phyloP scores from a whole-genome alignment of 2,797 vertebrate species.

The Takifugu rubripes region DNA sequence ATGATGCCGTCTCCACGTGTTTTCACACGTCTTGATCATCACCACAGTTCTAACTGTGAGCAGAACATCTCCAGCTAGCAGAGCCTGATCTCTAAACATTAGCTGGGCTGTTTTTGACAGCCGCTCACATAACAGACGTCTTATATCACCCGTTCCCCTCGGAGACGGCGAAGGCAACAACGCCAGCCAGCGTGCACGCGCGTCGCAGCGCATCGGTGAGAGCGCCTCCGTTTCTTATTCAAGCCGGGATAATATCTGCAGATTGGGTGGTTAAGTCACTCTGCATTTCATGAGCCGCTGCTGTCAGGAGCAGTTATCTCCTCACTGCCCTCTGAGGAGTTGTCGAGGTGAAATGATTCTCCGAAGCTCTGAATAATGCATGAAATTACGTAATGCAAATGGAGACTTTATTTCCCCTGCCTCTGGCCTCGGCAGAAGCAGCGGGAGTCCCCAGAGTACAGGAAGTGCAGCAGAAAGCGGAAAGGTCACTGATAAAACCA shows the following conservation, averaged over 20 bases:
- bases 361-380: slow-evolving; percentile 73
- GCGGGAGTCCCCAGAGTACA: slow-evolving; percentile 53
- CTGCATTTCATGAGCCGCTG: slow-evolving; percentile 72
- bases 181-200: slow-evolving; percentile 34
- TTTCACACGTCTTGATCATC: slow-evolving; percentile 8
- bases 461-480: slow-evolving; percentile 42
- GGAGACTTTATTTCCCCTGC: slow-evolving; percentile 68
- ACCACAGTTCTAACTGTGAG: not conserved
- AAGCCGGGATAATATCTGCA: slow-evolving; percentile 61
- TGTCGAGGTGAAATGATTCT: slow-evolving; percentile 71
- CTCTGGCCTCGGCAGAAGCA: slow-evolving; percentile 45
- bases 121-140: slow-evolving; percentile 31
- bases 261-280: slow-evolving; percentile 70
- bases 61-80: slow-evolving; percentile 35
- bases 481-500: slow-evolving; percentile 71
- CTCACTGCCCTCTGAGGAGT: slow-evolving; percentile 63
- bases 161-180: slow-evolving; percentile 23
- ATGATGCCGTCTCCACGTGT: slow-evolving; percentile 32
- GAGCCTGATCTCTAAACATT: slow-evolving; percentile 20
- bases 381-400: slow-evolving; percentile 79
- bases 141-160: slow-evolving; percentile 40
- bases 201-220: slow-evolving; percentile 27
- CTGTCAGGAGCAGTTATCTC: slow-evolving; percentile 72
- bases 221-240: slow-evolving; percentile 54
- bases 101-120: too few species aligned